Conservation (phyloP, 2,888 invertebrate genomes). For the Stomorhina lunata region DNA sequence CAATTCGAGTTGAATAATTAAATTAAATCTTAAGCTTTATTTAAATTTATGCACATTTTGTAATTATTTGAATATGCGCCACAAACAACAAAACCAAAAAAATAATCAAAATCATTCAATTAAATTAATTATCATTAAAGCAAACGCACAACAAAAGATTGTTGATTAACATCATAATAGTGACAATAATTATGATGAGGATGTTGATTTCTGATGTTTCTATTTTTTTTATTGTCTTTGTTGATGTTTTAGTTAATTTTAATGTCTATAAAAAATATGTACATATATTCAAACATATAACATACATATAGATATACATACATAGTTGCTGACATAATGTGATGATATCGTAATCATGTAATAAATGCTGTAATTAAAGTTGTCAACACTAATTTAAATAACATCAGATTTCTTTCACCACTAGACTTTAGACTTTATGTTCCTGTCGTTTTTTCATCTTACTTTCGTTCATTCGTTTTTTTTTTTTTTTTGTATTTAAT, state of each 20-base stretch:
- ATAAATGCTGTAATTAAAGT: constrained; percentile 57
- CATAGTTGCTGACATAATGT: neutral
- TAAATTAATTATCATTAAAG: neutral
- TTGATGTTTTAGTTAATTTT: neutral
- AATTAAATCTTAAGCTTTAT: constrained; percentile 29
- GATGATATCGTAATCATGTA: constrained; percentile 41
- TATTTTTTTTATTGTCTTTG: neutral
- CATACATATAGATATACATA: neutral
- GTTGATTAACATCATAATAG: neutral
- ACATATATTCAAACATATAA: no score
- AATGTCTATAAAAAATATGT: neutral
- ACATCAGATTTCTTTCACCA: constrained; percentile 47
- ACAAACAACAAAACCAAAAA: neutral
- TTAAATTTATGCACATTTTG: constrained; percentile 16
- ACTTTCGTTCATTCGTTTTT: neutral
- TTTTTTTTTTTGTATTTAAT: neutral
- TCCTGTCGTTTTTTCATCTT: neutral
- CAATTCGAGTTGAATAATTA: constrained; percentile 12
- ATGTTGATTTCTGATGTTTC: neutral
- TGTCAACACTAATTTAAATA: constrained; percentile 57
- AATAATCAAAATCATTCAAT: neutral
- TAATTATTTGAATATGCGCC: neutral
- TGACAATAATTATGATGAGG: neutral
- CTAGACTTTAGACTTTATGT: constrained; percentile 6
- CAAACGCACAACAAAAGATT: neutral